These are phyloP conservation scores for Heliconius hortense DNA, from an alignment of 2,888 invertebrate species.

Conservation along the genomic window DNA sequence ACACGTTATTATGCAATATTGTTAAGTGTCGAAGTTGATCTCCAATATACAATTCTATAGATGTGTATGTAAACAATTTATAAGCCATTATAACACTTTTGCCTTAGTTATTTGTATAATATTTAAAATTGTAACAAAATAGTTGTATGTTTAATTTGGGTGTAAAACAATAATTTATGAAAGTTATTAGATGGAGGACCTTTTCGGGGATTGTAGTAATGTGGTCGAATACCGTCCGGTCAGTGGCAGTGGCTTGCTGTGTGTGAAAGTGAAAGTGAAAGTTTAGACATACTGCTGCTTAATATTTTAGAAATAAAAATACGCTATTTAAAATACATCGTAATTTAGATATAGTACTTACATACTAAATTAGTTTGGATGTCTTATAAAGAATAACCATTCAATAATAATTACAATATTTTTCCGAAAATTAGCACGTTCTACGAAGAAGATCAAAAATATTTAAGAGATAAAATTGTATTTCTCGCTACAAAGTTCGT, in stretches of 20 bases:
- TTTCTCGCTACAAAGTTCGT: not conserved
- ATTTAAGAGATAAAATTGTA: not conserved
- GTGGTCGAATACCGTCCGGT: slow-evolving; percentile 56
- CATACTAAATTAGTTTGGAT: too few species aligned
- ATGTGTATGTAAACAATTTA: too few species aligned
- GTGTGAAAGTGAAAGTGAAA: too few species aligned
- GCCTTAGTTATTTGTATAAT: not conserved
- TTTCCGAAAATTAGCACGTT: not conserved
- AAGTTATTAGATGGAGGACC: slow-evolving; percentile 34
- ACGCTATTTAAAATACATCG: too few species aligned
- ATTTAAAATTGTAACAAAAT: slow-evolving; percentile 11
- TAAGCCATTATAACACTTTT: not conserved
- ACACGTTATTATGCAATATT: too few species aligned
- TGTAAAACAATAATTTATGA: slow-evolving; percentile 35
- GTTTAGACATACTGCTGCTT: too few species aligned
- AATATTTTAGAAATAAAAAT: too few species aligned
- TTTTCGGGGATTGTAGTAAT: slow-evolving; percentile 49
- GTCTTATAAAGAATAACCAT: not conserved
- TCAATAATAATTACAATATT: not conserved
- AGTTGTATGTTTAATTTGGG: slow-evolving; percentile 20
- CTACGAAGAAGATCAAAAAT: not conserved
- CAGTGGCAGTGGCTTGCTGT: too few species aligned
- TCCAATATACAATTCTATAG: too few species aligned
- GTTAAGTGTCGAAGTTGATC: too few species aligned
- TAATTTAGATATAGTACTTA: too few species aligned